phyloP scores from a whole-genome alignment of 2,113 vertebrate species.

The Varanus salvator region DNA sequence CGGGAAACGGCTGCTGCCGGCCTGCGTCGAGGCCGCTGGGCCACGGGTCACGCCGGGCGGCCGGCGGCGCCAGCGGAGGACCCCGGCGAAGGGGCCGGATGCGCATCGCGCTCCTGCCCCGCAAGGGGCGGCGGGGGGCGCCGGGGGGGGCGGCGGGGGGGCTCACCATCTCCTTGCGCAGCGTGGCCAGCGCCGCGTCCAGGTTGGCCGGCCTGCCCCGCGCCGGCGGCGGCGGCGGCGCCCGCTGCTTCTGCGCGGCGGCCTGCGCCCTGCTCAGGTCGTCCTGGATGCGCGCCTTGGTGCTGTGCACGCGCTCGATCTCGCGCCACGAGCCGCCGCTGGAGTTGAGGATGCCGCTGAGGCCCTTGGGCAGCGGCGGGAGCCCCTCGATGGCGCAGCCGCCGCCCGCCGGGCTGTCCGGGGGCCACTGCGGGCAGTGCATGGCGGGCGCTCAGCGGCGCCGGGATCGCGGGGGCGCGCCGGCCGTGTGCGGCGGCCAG shows the following conservation, averaged over 20 bases:
- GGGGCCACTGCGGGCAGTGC: constrained; percentile 68
- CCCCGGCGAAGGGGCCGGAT: too few species aligned
- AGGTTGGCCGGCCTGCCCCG: constrained; percentile 76
- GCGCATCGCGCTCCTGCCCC: too few species aligned
- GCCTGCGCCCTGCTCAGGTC: constrained; percentile 77
- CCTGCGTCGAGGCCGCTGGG: too few species aligned
- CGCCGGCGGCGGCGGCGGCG: constrained; percentile 30
- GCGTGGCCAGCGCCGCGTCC: constrained; percentile 78
- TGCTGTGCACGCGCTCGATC: constrained; percentile 81
- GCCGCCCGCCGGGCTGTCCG: constrained; percentile 53
- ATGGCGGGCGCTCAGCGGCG: constrained; percentile 41
- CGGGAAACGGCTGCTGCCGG: too few species aligned
- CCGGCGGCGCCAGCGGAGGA: too few species aligned
- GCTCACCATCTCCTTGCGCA: constrained; percentile 85
- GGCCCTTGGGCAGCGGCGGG: constrained; percentile 81
- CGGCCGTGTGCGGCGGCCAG: neutral
- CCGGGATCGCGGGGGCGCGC: too few species aligned
- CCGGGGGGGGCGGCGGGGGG: too few species aligned
- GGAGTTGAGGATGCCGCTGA: constrained; percentile 84
- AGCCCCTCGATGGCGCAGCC: constrained; percentile 74
- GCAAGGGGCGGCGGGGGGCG: too few species aligned
- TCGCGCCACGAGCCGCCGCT: constrained; percentile 85
- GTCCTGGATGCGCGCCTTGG: constrained; percentile 82
- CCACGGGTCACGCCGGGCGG: too few species aligned
- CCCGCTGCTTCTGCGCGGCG: too few species aligned